These are phyloP conservation scores for Pecten maximus DNA, from an alignment of 2,888 invertebrate genomes.

Conservation along the genomic window DNA sequence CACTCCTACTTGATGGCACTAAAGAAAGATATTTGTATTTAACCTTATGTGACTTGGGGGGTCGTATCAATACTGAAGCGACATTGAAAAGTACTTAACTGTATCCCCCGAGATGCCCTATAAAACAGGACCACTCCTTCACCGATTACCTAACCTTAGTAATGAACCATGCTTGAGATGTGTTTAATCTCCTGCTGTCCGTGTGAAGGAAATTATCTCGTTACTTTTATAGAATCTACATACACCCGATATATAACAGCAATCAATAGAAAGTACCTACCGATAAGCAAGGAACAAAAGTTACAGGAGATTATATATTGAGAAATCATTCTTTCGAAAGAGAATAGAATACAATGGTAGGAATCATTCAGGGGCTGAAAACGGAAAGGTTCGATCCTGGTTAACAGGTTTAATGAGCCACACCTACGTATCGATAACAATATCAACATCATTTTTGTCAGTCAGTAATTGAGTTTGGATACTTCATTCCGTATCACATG, in stretches of 20 bases:
- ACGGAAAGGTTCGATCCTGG: no score
- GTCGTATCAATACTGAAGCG: not conserved
- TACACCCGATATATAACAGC: not conserved
- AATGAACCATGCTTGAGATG: not conserved
- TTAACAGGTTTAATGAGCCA: no score
- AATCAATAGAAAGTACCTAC: not conserved
- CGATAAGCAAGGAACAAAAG: no score
- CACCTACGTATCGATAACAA: no score
- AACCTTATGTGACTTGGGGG: no score
- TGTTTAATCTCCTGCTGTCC: not conserved
- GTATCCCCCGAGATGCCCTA: not conserved
- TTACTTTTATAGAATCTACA: not conserved
- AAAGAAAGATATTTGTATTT: no score
- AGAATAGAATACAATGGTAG: not conserved
- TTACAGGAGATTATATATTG: not conserved
- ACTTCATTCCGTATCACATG: not conserved
- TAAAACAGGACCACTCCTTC: not conserved
- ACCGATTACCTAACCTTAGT: not conserved
- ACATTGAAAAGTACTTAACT: not conserved
- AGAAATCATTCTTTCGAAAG: not conserved
- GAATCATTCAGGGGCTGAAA: no score
- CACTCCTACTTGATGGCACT: no score
- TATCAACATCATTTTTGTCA: not conserved
- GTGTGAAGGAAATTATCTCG: not conserved
- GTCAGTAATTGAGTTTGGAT: not conserved